phyloP scores from a whole-genome alignment of 2,888 invertebrate species.

The Amiota communis region DNA sequence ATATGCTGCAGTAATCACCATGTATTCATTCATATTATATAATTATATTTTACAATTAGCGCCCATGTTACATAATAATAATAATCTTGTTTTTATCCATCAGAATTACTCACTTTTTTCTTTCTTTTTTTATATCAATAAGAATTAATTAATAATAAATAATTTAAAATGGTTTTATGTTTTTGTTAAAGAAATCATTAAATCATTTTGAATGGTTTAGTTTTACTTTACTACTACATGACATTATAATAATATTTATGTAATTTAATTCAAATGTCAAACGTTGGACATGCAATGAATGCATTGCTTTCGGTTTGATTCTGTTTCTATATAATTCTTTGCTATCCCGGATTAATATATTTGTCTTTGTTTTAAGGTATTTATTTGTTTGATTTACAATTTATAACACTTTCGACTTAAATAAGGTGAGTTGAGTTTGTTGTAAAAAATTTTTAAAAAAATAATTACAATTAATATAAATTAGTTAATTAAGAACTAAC shows the following conservation, averaged over 20 bases:
- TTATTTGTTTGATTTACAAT: background rate
- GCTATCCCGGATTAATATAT: background rate
- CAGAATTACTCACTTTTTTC: background rate
- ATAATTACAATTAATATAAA: slow-evolving; percentile 20
- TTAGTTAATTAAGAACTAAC: slow-evolving; percentile 36
- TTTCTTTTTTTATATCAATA: background rate
- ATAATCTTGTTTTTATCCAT: too few species aligned
- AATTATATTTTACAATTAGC: slow-evolving; percentile 34
- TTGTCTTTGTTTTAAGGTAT: slow-evolving; percentile 10
- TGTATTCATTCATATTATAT: slow-evolving; percentile 31
- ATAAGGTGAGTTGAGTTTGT: slow-evolving; percentile 14
- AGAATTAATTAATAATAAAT: slow-evolving; percentile 25
- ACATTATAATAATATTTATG: slow-evolving; percentile 23
- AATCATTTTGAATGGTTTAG: slow-evolving; percentile 19
- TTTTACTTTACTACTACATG: slow-evolving; percentile 40
- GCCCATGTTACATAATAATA: slow-evolving; percentile 26
- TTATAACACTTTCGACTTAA: slow-evolving; percentile 21
- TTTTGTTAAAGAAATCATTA: background rate
- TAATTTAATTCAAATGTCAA: slow-evolving; percentile 17
- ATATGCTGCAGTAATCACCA: slow-evolving; percentile 26
- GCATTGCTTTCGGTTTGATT: background rate
- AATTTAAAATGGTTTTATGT: slow-evolving; percentile 20
- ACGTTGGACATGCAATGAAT: slow-evolving; percentile 15
- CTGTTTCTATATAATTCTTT: slow-evolving; percentile 1
- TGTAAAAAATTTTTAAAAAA: slow-evolving; percentile 26